Base-by-base conservation (phyloP, 2,888 invertebrate genomes). In the Helobdella robusta region DNA sequence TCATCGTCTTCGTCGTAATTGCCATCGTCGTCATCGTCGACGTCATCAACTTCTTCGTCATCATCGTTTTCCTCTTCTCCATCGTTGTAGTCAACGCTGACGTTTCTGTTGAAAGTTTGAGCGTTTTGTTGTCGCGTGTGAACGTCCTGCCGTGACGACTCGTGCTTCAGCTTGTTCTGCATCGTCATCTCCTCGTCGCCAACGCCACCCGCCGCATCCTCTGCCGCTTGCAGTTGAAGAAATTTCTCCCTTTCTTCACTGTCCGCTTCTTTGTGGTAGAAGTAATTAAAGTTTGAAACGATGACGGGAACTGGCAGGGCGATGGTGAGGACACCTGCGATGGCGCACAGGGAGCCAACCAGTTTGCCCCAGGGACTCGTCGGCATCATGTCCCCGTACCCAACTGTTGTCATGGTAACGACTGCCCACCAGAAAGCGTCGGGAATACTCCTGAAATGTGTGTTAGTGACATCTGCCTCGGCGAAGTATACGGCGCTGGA, bases 231-330 rank as follows among this genome's bases (percentile, higher is more conserved):
- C 20, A 52, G 54, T 36, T 54, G 40, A 28, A 32, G 15, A 32
- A 56, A 56, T 18, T 58, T 30, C 15, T 36, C 64, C 40, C 54
- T n/a, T 18, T 95, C 94, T 82, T 95, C 94, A 84, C 92, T 93
- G 84, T 95, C 95, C 28, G 94, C 94, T 85, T 95, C 95, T 77
- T 95, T 89, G 83, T 97, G 95, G 85, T 97, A 97, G 86, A 97
- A 97, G 85, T 97, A 97, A 84, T 97, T 97, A 87, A 97, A 97
- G 85, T 97, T 97, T 83, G 94, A 95, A 80, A 97, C 97, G 84
- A 97, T 97, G 84, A 97, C 97, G 76, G 97, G 97, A 79, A 97
- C 97, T 73, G 95, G 95, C 78, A 97, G 86, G 72, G 97, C 95
- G 82, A 97, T 97, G 81, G 95, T 97, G 83, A 97, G 86, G 80